Evolutionary conservation across 2,113 vertebrate species (phyloP), one percentile per base, ranked within the genome.

Genomic region (Sclerurus mexicanus): DNA sequence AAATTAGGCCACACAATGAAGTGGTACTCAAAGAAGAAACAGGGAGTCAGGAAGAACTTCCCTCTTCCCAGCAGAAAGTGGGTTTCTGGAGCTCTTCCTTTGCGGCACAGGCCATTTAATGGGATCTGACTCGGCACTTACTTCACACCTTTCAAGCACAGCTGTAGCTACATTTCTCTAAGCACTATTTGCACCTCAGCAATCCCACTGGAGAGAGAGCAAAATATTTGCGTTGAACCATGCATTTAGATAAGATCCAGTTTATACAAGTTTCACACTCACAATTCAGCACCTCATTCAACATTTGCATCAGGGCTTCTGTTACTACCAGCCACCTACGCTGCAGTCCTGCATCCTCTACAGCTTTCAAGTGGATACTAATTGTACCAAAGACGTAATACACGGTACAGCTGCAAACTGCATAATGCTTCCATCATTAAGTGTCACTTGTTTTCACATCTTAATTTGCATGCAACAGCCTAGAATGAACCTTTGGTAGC

Each of bases 401-500:
- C 18, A 80, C 80, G 49, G 55, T 93, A 95, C 95, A 96, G 95
- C 93, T 97, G 95, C 93, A 96, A 85, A 96, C 69, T 82, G 83
- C 75, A 49, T 86, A 79, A 93, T 92, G 75, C 64, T 90, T 85
- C 79, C 94, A 90, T 95, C 95, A 95, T 96, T 88, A 96, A 96
- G 88, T 90, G 76, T 75, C 95, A 75, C 91, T 96, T 96, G 95
- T 96, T 97, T 96, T 90, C 90, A 89, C 37, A 2, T 89, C 88
- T 96, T 82, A 49, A 94, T 96, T 96, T 95, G 92, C 90, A 96
- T 92, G 86, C 76, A 96, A 95, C 93, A 97, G 96, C 90, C 80
- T 85, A 80, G 64, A 95, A 87, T 8, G 23, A 96, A 92, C 93
- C 93, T 94, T 58, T 66, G 68, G 73, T 89, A 94, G 73, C 58